These are phyloP conservation scores for Corydoras sp. DNA, from an alignment of 2,113 vertebrate genomes.

Conservation along the genomic window DNA sequence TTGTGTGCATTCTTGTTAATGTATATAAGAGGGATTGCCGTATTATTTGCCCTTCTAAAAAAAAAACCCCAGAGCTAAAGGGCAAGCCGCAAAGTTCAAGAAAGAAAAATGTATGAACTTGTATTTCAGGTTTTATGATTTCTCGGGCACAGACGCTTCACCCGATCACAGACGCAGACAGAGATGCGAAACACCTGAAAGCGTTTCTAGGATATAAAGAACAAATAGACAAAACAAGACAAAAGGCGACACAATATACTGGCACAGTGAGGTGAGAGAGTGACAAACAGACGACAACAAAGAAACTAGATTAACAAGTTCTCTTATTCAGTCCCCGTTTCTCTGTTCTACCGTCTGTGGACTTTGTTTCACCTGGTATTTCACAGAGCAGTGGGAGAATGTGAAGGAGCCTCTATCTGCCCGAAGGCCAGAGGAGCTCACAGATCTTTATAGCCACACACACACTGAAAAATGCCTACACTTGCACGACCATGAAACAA, in stretches of 20 bases:
- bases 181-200: background rate
- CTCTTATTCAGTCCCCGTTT: background rate
- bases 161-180: background rate
- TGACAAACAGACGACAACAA: conserved; percentile 1
- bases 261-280: conserved; percentile 2
- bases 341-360: background rate
- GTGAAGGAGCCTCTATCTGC: conserved; percentile 19
- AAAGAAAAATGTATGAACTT: background rate
- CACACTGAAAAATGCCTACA: background rate
- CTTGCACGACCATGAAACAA: background rate
- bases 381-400: conserved; percentile 33
- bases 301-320: conserved; percentile 15
- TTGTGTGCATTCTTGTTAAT: too few relatives aligned
- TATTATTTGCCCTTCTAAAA: too few relatives aligned
- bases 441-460: conserved; percentile 12
- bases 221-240: background rate
- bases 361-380: conserved; percentile 23
- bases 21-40: too few relatives aligned
- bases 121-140: background rate
- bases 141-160: background rate
- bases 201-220: background rate
- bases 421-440: conserved; percentile 23
- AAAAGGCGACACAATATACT: background rate
- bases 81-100: background rate
- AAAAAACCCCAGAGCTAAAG: too few relatives aligned